These are phyloP conservation scores for Lycophotia porphyrea DNA, from an alignment of 2,888 invertebrate species.

Conservation along the genomic window DNA sequence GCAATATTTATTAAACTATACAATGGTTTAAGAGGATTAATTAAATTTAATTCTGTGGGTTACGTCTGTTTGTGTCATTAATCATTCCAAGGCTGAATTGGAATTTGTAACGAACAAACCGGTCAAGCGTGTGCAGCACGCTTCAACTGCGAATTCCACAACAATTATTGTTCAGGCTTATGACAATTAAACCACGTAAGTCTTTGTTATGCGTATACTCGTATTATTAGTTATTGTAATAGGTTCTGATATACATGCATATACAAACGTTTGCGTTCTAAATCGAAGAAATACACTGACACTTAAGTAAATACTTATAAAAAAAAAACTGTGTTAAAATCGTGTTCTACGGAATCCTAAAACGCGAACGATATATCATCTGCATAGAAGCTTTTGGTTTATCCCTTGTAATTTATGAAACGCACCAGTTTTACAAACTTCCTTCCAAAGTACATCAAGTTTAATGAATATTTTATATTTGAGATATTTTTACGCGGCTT, in stretches of 20 bases:
- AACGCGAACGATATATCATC: constrained; percentile 55
- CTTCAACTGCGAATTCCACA: constrained; percentile 20
- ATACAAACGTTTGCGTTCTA: too few relatives aligned
- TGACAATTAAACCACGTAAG: neutral
- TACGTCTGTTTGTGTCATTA: constrained; percentile 31
- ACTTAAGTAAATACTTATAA: constrained; percentile 10
- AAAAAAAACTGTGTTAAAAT: neutral
- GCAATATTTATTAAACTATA: constrained; percentile 19
- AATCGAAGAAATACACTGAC: neutral
- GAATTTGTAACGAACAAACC: constrained; percentile 49
- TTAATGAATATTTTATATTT: constrained; percentile 39
- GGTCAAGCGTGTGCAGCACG: constrained; percentile 42
- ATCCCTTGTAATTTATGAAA: constrained; percentile 60
- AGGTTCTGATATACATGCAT: neutral
- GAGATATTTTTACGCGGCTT: neutral
- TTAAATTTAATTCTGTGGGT: constrained; percentile 32
- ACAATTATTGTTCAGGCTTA: constrained; percentile 13
- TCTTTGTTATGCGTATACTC: neutral
- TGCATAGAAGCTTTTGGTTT: constrained; percentile 53
- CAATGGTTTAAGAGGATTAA: constrained; percentile 18
- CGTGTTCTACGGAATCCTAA: constrained; percentile 41
- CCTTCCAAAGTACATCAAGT: constrained; percentile 35
- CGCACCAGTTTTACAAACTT: constrained; percentile 51
- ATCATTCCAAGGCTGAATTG: constrained; percentile 34
- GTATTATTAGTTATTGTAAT: neutral